Evolutionary conservation across 2,113 vertebrate genomes (phyloP), one percentile per base, ranked within the genome.

Genomic region (Syrrhaptes paradoxus): DNA sequence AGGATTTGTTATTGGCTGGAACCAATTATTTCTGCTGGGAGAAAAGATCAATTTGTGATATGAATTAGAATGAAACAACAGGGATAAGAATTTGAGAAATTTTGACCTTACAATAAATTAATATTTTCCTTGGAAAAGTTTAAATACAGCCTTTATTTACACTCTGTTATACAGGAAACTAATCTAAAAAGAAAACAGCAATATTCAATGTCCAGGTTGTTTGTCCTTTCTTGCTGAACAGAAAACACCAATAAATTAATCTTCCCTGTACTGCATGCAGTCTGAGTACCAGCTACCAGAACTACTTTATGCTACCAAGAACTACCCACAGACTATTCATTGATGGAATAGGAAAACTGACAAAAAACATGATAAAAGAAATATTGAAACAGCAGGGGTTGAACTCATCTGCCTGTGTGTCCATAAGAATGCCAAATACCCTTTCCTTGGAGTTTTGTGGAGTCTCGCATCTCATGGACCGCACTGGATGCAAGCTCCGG

Each of bases 21-120:
- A 94, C 72, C 66, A 89, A 87, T 90, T 89, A 93, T 63, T 96
- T 94, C 91, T 95, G 67, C 82, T 86, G 51, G 78, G 41, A 96
- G 62, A 91, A 91, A 94, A 94, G 43, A 87, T 62, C 38, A n/a
- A n/a, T 94, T 88, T 83, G 51, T 54, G 59, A 12, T 83, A 83
- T 71, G 78, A 94, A 87, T 80, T 55, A 87, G 21, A 84, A 86
- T 16, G 34, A 93, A 90, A 21, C 36, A 75, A 63, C 45, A 61
- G 15, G 34, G 24, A 45, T 57, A 75, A 87, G 41, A 89, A 76
- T 58, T 82, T 43, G 32, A 94, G 62, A 89, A 17, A 18, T 79
- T 54, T 38, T 54, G 25, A 87, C 62, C 52, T 68, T 34, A 62
- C 5, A n/a, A 6, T 28, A 68, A 77, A 59, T 70, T 63, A 90